These are phyloP conservation scores for Cryptoblepharus egeriae DNA, from an alignment of 2,797 vertebrate genomes.

Conservation along the genomic window DNA sequence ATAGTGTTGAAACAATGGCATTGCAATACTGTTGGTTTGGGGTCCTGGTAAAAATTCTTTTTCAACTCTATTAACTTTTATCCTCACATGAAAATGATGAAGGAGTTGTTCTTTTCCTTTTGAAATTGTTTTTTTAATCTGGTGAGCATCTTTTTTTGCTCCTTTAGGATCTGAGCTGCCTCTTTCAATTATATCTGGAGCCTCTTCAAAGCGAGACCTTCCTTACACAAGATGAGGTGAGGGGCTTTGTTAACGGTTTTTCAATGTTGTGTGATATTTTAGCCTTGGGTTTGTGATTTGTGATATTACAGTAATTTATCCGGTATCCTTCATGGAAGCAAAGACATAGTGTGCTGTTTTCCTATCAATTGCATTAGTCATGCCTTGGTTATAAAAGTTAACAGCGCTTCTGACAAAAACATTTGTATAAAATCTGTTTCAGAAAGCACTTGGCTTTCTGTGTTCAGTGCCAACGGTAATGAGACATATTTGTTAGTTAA, in stretches of 20 bases:
- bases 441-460: neutral
- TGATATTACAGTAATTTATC: conserved; percentile 10
- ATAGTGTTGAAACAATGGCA: conserved; percentile 5
- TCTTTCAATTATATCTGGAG: conserved; percentile 95
- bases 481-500: neutral
- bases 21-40: neutral
- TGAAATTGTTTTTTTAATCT: conserved; percentile 11
- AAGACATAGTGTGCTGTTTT: neutral
- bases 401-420: conserved; percentile 29
- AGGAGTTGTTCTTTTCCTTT: neutral
- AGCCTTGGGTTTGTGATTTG: too few relatives aligned
- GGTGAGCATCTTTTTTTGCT: conserved; percentile 5
- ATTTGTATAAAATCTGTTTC: conserved; percentile 19
- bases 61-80: neutral
- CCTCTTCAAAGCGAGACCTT: conserved; percentile 95
- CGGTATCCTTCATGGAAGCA: conserved; percentile 1
- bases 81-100: neutral
- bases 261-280: neutral
- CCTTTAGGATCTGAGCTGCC: conserved; percentile 90
- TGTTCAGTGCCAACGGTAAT: neutral
- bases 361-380: neutral
- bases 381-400: conserved; percentile 14
- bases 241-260: conserved; percentile 10
- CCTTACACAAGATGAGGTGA: conserved; percentile 94
- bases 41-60: neutral